Evolutionary conservation across 2,797 vertebrate species (phyloP).

Genomic region (Erpetoichthys calabaricus): DNA sequence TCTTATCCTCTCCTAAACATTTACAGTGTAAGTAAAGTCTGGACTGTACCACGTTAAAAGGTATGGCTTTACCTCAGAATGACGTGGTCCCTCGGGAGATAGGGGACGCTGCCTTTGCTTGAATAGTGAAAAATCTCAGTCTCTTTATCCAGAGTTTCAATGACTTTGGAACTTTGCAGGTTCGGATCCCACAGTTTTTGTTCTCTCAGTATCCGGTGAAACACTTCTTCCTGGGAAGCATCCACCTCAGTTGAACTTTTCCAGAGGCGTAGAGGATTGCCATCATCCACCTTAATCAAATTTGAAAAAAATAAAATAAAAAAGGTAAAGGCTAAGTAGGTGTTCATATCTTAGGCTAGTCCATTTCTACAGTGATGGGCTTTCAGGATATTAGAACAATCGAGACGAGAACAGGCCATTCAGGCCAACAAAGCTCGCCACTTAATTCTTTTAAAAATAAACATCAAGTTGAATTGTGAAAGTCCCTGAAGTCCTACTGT

Average conservation of each 20-base stretch:
- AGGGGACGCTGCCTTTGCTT: constrained; percentile 29
- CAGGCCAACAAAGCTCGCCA: no score
- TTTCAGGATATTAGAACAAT: no score
- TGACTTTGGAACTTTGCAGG: constrained; percentile 33
- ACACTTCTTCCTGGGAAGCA: constrained; percentile 36
- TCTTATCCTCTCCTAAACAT: no score
- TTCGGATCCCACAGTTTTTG: constrained; percentile 43
- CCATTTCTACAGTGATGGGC: not conserved
- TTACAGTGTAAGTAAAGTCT: no score
- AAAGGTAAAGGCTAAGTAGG: not conserved
- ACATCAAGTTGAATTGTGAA: no score
- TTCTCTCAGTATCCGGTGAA: constrained; percentile 47
- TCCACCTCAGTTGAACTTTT: constrained; percentile 46
- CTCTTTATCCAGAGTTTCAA: constrained; percentile 44
- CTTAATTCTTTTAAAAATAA: not conserved
- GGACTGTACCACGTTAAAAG: no score
- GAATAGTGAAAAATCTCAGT: constrained; percentile 48
- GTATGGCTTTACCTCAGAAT: constrained; percentile 64
- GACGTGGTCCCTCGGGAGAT: constrained; percentile 42
- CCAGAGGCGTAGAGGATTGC: constrained; percentile 43
- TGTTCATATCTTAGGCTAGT: not conserved
- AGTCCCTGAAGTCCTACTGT: no score
- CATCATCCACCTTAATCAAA: constrained; percentile 41
- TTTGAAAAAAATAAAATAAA: not conserved
- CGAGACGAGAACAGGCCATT: no score